Evolutionary conservation across 2,113 vertebrate genomes (phyloP).

Genomic region (Choloepus hoffmanni): DNA sequence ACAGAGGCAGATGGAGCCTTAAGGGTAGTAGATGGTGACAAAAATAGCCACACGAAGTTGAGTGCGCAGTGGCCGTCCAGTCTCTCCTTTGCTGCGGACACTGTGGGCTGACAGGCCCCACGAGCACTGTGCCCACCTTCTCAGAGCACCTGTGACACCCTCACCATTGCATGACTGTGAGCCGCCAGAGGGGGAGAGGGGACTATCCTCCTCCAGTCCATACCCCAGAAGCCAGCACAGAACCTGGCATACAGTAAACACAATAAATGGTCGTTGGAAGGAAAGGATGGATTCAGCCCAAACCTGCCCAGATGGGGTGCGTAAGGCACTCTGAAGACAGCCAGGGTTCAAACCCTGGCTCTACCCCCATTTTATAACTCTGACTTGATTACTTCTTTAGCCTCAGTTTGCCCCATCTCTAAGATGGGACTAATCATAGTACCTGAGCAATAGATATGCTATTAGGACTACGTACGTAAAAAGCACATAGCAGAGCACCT

Average conservation of each 20-base stretch:
- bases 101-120: no score
- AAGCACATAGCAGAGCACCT: not conserved
- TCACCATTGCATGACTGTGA: fast-evolving
- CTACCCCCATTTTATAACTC: not conserved
- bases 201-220: not conserved
- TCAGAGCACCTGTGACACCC: not conserved
- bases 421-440: not conserved
- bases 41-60: fast-evolving
- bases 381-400: not conserved
- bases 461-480: fast-evolving
- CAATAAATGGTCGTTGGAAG: not conserved
- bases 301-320: not conserved
- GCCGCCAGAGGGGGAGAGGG: not conserved
- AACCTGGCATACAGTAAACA: fast-evolving
- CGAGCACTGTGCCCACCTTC: fast-evolving
- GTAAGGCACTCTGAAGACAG: not conserved
- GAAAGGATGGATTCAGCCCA: not conserved
- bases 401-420: not conserved
- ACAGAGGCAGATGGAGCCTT: not conserved
- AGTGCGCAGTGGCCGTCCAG: not conserved
- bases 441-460: fast-evolving
- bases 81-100: fast-evolving
- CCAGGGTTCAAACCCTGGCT: no score
- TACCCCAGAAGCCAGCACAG: fast-evolving
- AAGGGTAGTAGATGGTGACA: fast-evolving